Percentiles rank a stretch among this genome's conserved stretches.
These are phyloP conservation scores for Caenorhabditis panamensis DNA, from an alignment of 2,888 invertebrate species.

Conservation along the genomic window DNA sequence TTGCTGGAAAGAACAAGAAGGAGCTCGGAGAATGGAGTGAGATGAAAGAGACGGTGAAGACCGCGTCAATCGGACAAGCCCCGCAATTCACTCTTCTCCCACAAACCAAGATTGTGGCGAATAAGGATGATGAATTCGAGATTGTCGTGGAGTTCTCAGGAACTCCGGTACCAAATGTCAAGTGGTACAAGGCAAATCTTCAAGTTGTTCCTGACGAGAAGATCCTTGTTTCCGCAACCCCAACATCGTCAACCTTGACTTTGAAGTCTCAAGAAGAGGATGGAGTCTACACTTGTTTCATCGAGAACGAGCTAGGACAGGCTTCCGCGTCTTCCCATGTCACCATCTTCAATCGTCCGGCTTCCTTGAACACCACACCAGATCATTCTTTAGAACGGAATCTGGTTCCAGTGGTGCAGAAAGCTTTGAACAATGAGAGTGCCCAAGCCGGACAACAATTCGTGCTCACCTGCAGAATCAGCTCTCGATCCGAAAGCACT, in stretches of 20 bases:
- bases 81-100: slow-evolving; percentile 60
- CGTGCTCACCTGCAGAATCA: slow-evolving; percentile 66
- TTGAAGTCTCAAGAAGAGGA: slow-evolving; percentile 80
- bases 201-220: slow-evolving; percentile 49
- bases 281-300: slow-evolving; percentile 82
- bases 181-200: slow-evolving; percentile 59
- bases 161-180: slow-evolving; percentile 54
- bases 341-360: slow-evolving; percentile 53
- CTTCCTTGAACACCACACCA: slow-evolving; percentile 52
- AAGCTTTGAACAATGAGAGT: slow-evolving; percentile 71
- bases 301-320: slow-evolving; percentile 82
- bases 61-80: slow-evolving; percentile 54
- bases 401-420: slow-evolving; percentile 60
- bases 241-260: slow-evolving; percentile 74
- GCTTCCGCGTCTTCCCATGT: slow-evolving; percentile 66
- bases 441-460: slow-evolving; percentile 72
- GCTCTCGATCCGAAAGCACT: slow-evolving; percentile 58
- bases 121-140: slow-evolving; percentile 65
- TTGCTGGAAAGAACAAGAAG: slow-evolving; percentile 63
- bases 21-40: slow-evolving; percentile 52
- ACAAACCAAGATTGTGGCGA: slow-evolving; percentile 46
- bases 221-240: slow-evolving; percentile 43
- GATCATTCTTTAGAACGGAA: slow-evolving; percentile 58
- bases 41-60: slow-evolving; percentile 59
- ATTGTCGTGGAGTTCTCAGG: slow-evolving; percentile 62